Percentiles rank a stretch among this genome's conserved stretches.
Conservation (phyloP, 2,888 invertebrate genomes). For the Hetaerina titia region DNA sequence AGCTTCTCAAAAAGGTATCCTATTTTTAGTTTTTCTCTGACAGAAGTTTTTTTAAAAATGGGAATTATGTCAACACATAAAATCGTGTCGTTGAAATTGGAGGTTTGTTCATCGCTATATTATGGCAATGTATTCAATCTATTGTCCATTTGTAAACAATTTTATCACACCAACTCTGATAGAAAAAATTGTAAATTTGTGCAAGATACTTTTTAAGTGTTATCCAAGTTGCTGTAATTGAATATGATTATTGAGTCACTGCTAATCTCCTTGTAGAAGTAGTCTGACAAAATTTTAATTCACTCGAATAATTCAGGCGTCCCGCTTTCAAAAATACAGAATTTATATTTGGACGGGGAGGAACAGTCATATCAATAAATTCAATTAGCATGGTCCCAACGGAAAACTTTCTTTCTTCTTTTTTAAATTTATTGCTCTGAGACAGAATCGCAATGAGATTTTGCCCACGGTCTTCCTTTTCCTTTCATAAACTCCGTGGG, state of each 20-base stretch:
- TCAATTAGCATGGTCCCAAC: conserved; percentile 36
- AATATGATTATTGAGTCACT: not conserved
- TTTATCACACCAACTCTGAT: too few species aligned
- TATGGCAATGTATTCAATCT: too few species aligned
- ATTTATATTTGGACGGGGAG: not conserved
- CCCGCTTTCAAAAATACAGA: not conserved
- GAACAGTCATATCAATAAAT: conserved; percentile 53
- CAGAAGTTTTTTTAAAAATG: too few species aligned
- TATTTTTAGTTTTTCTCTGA: too few species aligned
- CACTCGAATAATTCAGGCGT: not conserved
- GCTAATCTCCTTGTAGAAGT: not conserved
- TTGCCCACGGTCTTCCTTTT: not conserved
- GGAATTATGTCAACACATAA: too few species aligned
- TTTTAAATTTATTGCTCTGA: not conserved
- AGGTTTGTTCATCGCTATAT: too few species aligned
- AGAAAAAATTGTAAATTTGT: too few species aligned
- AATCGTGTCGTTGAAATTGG: too few species aligned
- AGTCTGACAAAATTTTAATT: not conserved
- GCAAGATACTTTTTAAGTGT: not conserved
- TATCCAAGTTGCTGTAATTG: not conserved
- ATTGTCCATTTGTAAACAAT: too few species aligned
- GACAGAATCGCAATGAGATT: conserved; percentile 40
- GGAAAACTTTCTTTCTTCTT: not conserved
- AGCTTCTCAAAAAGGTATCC: too few species aligned
- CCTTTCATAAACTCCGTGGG: conserved; percentile 54